Evolutionary conservation across 2,888 invertebrate species (phyloP).

Genomic region (Epinotia brunnichana): DNA sequence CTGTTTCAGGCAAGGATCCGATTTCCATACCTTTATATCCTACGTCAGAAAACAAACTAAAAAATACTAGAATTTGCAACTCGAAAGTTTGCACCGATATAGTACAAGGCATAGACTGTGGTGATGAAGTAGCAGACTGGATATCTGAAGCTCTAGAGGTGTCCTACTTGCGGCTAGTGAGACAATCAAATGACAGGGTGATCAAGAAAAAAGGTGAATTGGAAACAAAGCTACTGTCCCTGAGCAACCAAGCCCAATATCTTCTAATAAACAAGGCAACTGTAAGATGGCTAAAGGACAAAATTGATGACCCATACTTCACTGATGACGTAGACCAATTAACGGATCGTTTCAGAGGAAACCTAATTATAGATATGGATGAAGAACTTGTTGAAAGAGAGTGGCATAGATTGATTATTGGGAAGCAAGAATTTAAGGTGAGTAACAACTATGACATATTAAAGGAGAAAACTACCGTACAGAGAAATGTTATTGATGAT

Average conservation of each 20-base stretch:
- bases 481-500: no score
- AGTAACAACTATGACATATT: conserved; percentile 27
- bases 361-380: conserved; percentile 90
- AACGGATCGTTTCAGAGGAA: conserved; percentile 93
- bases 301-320: conserved; percentile 81
- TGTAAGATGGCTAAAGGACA: conserved; percentile 87
- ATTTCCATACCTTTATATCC: conserved; percentile 82
- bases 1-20: conserved; percentile 76
- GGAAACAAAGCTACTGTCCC: conserved; percentile 74
- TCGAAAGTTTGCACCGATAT: conserved; percentile 94
- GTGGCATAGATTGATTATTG: conserved; percentile 87
- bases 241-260: conserved; percentile 94
- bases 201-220: conserved; percentile 64
- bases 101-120: conserved; percentile 92
- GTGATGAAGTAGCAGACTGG: conserved; percentile 91
- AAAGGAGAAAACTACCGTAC: no score
- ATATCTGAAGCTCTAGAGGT: conserved; percentile 88
- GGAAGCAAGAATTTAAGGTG: conserved; percentile 86
- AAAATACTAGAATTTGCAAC: conserved; percentile 83
- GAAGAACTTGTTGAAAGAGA: conserved; percentile 90
- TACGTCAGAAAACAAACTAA: conserved; percentile 51
- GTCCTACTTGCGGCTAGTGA: conserved; percentile 87
- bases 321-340: conserved; percentile 84
- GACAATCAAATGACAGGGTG: conserved; percentile 79
- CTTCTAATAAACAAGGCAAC: conserved; percentile 91